phyloP scores from a whole-genome alignment of 2,113 vertebrate genomes.

The Rhabdornis inornatus region DNA sequence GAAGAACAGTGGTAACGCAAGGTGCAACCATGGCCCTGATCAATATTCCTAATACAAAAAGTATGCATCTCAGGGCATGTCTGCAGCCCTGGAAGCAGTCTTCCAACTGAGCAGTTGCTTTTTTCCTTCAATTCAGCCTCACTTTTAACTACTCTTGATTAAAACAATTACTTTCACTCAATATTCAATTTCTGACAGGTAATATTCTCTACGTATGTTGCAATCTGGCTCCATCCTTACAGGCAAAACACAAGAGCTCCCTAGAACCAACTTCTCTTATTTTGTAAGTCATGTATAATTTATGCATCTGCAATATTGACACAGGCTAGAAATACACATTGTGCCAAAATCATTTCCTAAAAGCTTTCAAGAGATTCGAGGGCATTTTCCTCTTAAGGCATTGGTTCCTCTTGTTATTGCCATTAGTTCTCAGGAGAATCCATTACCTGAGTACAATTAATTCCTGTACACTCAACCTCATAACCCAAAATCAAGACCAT shows the following conservation, averaged over 20 bases:
- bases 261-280: not conserved
- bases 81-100: not conserved
- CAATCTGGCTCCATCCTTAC: not conserved
- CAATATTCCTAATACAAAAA: not conserved
- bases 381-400: not conserved
- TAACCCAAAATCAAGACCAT: not conserved
- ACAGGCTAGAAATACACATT: not conserved
- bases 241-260: constrained; percentile 6
- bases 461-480: not conserved
- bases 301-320: not conserved
- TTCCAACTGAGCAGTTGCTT: not conserved
- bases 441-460: not conserved
- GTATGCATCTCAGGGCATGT: not conserved
- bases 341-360: not conserved
- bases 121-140: not conserved
- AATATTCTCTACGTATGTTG: not conserved
- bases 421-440: not conserved
- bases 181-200: constrained; percentile 30
- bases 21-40: not conserved
- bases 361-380: not conserved
- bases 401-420: not conserved
- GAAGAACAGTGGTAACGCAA: not conserved
- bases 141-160: constrained; percentile 30
- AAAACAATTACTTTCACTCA: not conserved
- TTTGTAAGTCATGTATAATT: not conserved